phyloP scores from a whole-genome alignment of 1,140 invertebrate species.

The Vanessa atalanta region DNA sequence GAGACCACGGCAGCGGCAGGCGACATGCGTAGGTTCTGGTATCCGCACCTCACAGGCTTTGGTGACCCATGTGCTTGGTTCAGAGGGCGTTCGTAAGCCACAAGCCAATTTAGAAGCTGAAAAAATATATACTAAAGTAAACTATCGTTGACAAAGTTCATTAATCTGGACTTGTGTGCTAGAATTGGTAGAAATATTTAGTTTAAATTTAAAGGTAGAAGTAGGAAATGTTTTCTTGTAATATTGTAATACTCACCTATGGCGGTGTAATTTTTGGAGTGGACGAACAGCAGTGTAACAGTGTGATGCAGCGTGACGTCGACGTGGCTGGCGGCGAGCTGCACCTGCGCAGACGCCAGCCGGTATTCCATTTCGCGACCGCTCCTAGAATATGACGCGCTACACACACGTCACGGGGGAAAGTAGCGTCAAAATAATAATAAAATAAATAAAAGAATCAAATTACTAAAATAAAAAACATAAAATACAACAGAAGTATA shows the following conservation, averaged over 20 bases:
- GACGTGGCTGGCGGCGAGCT: constrained; percentile 48
- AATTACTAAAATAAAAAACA: constrained; percentile 14
- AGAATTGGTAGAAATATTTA: neutral
- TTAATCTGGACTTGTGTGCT: too few relatives aligned
- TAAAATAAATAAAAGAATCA: constrained; percentile 13
- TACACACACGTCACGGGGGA: constrained; percentile 40
- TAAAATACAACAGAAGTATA: neutral
- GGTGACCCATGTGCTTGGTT: constrained; percentile 58
- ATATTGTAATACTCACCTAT: constrained; percentile 54
- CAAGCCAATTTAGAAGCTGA: constrained; percentile 67
- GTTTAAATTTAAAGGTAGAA: neutral
- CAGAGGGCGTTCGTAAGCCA: constrained; percentile 50
- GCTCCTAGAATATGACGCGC: constrained; percentile 57
- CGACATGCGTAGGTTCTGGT: constrained; percentile 56
- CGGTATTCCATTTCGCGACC: constrained; percentile 65
- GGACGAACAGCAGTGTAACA: constrained; percentile 63
- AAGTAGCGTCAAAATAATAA: constrained; percentile 28
- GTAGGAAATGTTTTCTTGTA: neutral
- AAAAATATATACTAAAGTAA: neutral
- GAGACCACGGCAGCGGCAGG: constrained; percentile 61
- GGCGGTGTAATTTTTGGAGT: constrained; percentile 68
- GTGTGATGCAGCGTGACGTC: constrained; percentile 51
- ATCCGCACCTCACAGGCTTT: constrained; percentile 64
- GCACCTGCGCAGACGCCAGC: constrained; percentile 63
- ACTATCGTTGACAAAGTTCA: too few relatives aligned